Conservation (phyloP, 2,113 vertebrate genomes). For the Chitala chitala region DNA sequence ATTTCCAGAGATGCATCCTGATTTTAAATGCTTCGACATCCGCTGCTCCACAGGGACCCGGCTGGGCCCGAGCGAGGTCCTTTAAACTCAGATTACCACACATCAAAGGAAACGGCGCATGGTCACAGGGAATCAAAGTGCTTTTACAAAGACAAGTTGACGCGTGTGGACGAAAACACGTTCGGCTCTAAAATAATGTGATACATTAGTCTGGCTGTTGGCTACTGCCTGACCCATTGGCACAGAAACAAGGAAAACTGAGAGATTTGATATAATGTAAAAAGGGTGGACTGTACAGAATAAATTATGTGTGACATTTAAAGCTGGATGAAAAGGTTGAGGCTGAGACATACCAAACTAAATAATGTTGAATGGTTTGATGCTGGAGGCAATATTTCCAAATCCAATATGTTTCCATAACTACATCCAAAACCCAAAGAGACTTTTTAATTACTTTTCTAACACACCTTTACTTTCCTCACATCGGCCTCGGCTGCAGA, state of each 20-base stretch:
- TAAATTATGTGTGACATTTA: conserved; percentile 58
- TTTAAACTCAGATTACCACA: too few species aligned
- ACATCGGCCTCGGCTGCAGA: not conserved
- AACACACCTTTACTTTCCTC: conserved; percentile 32
- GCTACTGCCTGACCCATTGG: conserved; percentile 28
- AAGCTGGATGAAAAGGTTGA: conserved; percentile 62
- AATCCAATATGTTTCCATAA: conserved; percentile 37
- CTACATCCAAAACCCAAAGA: conserved; percentile 27
- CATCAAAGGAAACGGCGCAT: not conserved
- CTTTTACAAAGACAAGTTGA: not conserved
- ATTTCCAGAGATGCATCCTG: too few species aligned
- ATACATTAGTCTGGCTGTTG: conserved; percentile 35
- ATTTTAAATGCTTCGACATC: not conserved
- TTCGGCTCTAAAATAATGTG: conserved; percentile 10
- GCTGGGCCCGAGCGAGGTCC: too few species aligned
- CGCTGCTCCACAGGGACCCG: not conserved
- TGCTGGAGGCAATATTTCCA: conserved; percentile 48
- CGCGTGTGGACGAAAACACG: not conserved
- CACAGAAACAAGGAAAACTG: conserved; percentile 31
- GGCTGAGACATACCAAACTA: conserved; percentile 46
- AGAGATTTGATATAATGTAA: conserved; percentile 42
- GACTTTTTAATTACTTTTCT: conserved; percentile 36
- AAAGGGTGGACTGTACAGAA: conserved; percentile 42
- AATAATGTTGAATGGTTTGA: conserved; percentile 50
- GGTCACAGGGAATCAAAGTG: not conserved